Base-by-base conservation (phyloP, 2,113 vertebrate species). In the Phalacrocorax aristotelis region DNA sequence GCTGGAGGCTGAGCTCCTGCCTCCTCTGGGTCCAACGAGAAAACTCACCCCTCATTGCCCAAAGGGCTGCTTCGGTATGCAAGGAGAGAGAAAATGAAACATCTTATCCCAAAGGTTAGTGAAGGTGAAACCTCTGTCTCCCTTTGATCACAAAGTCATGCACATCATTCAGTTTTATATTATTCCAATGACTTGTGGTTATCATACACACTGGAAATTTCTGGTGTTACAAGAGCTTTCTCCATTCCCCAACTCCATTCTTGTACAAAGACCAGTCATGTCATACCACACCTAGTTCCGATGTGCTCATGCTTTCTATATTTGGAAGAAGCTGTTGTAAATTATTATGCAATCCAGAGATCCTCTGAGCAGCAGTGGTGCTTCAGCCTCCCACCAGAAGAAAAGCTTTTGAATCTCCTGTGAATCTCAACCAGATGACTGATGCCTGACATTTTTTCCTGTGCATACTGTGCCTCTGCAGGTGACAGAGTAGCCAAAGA, bases 131-230 rank as follows among this genome's bases (percentile, higher is more conserved):
- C 10, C 22, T 74, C 54, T 38, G 52, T 46, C 48, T 83, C 26
- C 48, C 38, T 57, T 46, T 0, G 0, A 5, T 42, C 61, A 49
- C 75, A 51, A 51, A 83, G n/a, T 25, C 57, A 27, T 19, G 32
- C 10, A n/a, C 25, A 12, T 83, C 4, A 18, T 62, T 61, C 46
- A 27, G 16, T 32, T 66, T 5, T 66, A 1, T 29, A 17, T 52
- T 71, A 84, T 78, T 3, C 36, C 65, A 54, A 2, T 6, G 11
- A 14, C 32, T 49, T 61, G 30, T 72, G 42, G 13, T 15, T 91
- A 23, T 17, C 11, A 17, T 2, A 17, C 15, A 7, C 21, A 11
- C 27, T 25, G 36, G 66, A 32, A 71, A 46, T 42, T 36, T 69
- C 52, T 46, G 25, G 18, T 38, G 40, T 46, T 32, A 20, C 15